phyloP scores from a whole-genome alignment of 2,888 invertebrate genomes.

The Caenorhabditis sp. region DNA sequence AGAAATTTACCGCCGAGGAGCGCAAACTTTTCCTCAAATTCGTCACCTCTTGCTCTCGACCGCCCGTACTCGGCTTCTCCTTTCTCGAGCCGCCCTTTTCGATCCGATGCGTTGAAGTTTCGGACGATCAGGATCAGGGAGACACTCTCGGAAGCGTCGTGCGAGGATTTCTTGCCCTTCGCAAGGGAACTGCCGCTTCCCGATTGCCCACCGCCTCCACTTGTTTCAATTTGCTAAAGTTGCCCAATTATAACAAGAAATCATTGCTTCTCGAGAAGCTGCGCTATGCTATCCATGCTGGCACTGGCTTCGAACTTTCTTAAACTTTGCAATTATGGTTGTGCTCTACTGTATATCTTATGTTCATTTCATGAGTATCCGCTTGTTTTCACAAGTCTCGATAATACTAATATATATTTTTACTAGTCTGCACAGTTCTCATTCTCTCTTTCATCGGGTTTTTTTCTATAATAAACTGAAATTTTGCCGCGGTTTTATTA shows the following conservation, averaged over 20 bases:
- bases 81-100: constrained; percentile 96
- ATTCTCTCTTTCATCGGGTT: no score
- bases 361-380: no score
- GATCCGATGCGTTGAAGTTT: constrained; percentile 98
- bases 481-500: no score
- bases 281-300: constrained; percentile 95
- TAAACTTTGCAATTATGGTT: constrained; percentile 25
- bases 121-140: constrained; percentile 87
- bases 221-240: constrained; percentile 96
- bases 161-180: constrained; percentile 96
- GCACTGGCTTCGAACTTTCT: constrained; percentile 94
- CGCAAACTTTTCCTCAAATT: constrained; percentile 95
- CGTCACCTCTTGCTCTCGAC: constrained; percentile 96
- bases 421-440: no score
- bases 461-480: no score
- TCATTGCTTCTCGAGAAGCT: constrained; percentile 94
- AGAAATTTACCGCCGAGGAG: constrained; percentile 94
- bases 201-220: constrained; percentile 86
- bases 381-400: no score
- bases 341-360: no score
- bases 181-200: constrained; percentile 90
- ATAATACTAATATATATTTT: no score
- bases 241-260: constrained; percentile 98
- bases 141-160: constrained; percentile 91
- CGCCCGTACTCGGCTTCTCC: constrained; percentile 95